phyloP scores from a whole-genome alignment of 2,888 invertebrate genomes.

The Sphecodes monilicornis region DNA sequence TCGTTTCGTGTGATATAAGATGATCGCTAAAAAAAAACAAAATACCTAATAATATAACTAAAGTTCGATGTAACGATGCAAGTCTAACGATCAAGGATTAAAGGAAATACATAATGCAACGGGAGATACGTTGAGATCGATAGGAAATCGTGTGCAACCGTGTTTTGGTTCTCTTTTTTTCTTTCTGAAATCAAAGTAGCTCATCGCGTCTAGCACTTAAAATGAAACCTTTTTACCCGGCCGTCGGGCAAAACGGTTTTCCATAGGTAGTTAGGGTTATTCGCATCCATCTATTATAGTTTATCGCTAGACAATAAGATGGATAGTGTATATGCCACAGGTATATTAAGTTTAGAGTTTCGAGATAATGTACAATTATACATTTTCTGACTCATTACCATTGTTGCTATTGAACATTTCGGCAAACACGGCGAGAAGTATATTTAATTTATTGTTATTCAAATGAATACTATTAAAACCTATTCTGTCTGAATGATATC shows the following conservation, averaged over 20 bases:
- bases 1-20: slow-evolving; percentile 53
- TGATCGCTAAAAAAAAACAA: slow-evolving; percentile 33
- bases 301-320: slow-evolving; percentile 69
- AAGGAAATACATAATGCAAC: slow-evolving; percentile 2
- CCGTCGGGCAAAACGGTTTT: slow-evolving; percentile 41
- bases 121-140: slow-evolving; percentile 1
- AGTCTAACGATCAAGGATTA: slow-evolving; percentile 5
- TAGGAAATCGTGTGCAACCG: slow-evolving; percentile 6
- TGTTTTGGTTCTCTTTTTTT: slow-evolving; percentile 24
- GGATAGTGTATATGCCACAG: slow-evolving; percentile 66
- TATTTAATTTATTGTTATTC: slow-evolving; percentile 82
- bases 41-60: slow-evolving; percentile 24
- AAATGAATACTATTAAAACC: slow-evolving; percentile 73
- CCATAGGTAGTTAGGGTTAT: slow-evolving; percentile 74
- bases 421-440: slow-evolving; percentile 69
- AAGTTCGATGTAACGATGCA: slow-evolving; percentile 36
- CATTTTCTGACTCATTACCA: slow-evolving; percentile 72
- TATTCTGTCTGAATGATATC: slow-evolving; percentile 80
- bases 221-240: slow-evolving; percentile 32
- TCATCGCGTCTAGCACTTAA: slow-evolving; percentile 23
- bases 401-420: slow-evolving; percentile 69
- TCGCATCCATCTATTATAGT: slow-evolving; percentile 66
- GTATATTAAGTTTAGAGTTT: slow-evolving; percentile 75
- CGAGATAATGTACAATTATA: slow-evolving; percentile 77
- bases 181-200: slow-evolving; percentile 30